Conservation (phyloP, 2,888 invertebrate genomes). For the Andrena hattorfiana region DNA sequence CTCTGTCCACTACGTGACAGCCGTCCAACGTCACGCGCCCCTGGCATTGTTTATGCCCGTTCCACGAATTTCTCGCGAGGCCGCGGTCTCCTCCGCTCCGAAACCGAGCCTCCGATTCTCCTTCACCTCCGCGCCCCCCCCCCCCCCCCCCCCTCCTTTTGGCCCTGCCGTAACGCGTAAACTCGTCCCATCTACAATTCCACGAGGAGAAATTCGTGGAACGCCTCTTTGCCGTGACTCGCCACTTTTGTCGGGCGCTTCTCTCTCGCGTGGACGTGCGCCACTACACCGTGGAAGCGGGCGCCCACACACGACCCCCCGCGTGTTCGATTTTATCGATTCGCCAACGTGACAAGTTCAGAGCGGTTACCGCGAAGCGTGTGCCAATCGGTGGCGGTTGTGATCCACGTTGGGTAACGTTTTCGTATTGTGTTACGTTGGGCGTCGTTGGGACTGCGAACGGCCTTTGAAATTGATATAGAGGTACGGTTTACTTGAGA, state of each 20-base stretch:
- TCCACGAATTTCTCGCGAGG: constrained; percentile 12
- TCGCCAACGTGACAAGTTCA: constrained; percentile 37
- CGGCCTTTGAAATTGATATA: no score
- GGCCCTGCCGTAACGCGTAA: constrained; percentile 12
- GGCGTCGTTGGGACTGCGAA: not conserved
- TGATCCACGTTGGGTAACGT: not conserved
- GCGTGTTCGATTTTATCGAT: constrained; percentile 47
- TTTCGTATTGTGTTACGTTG: not conserved
- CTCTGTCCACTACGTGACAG: not conserved
- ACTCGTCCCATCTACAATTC: constrained; percentile 14
- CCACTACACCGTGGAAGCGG: not conserved
- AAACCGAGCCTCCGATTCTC: not conserved
- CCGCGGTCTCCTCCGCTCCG: not conserved
- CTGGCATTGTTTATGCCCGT: constrained; percentile 14
- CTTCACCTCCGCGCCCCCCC: not conserved
- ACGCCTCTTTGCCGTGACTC: constrained; percentile 5
- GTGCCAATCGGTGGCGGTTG: constrained; percentile 13
- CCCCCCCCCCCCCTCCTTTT: not conserved
- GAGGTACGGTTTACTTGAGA: no score
- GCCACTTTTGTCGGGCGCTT: not conserved
- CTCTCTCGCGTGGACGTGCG: not conserved
- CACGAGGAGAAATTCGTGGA: constrained; percentile 16
- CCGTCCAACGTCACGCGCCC: constrained; percentile 14
- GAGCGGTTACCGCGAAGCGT: constrained; percentile 20
- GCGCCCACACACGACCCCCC: not conserved